phyloP scores from a whole-genome alignment of 2,113 vertebrate species.

The Xerus inauris region DNA sequence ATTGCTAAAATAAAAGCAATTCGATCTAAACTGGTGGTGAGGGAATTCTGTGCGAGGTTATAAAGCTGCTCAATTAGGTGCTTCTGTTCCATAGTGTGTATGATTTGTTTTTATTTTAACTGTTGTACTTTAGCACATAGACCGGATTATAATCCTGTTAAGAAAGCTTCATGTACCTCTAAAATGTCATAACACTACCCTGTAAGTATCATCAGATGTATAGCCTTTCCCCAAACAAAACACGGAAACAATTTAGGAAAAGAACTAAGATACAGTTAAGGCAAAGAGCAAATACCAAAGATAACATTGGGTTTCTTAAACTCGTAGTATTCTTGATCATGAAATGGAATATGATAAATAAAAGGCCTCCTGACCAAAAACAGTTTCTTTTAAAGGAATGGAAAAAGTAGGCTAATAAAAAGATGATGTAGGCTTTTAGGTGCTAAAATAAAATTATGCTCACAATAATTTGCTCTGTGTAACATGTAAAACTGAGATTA shows the following conservation, averaged over 20 bases:
- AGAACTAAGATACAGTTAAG: not conserved
- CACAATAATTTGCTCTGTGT: not conserved
- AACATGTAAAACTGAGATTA: not conserved
- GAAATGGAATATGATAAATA: not conserved
- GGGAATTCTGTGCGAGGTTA: constrained; percentile 75
- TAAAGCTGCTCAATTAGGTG: constrained; percentile 72
- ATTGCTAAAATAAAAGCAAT: constrained; percentile 77
- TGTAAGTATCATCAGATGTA: not conserved
- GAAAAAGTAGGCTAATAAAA: constrained; percentile 14
- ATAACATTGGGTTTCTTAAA: constrained; percentile 24
- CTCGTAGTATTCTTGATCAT: not conserved
- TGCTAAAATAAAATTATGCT: constrained; percentile 45
- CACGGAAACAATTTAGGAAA: not conserved
- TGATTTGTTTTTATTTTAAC: constrained; percentile 64
- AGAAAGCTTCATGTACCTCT: not conserved
- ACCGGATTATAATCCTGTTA: not conserved
- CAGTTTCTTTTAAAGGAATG: not conserved
- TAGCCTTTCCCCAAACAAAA: not conserved
- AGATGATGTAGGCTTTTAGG: not conserved
- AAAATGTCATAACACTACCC: not conserved
- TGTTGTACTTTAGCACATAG: not conserved
- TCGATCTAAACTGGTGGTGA: constrained; percentile 69
- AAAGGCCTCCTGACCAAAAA: not conserved
- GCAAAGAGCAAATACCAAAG: not conserved
- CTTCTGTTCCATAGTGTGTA: constrained; percentile 45